Base-by-base conservation (phyloP, 2,113 vertebrate genomes). In the Paradisaea rubra region DNA sequence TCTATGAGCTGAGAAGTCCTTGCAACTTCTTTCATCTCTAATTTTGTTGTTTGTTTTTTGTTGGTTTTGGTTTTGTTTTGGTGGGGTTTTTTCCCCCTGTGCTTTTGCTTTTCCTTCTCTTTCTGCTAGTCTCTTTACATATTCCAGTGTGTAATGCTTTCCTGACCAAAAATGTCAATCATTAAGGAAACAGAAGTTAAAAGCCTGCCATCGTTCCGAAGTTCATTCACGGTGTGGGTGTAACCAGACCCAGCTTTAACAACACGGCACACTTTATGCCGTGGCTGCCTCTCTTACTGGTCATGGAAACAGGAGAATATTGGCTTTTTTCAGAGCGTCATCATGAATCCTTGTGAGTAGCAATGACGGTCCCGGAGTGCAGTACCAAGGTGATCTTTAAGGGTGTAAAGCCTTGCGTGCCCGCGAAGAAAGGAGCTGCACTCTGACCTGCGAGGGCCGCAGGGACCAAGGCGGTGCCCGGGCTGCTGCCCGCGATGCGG, bases 401-500 rank as follows among this genome's bases (percentile, higher is more conserved):
- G 41, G 44, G 52, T 23, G 49, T 35, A 14, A 59, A 44, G 70
- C 37, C 50, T 21, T 7, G 11, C 56, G 53, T 11, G 81, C 59
- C 44, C 2, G 2, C 2, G 2, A 4, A 3, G 64, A 13, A 3
- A 21, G 21, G 57, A 23, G 45, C 45, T 3, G 49, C 28, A 0
- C 47, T 13, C 13, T 1, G 49, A 0, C 24, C 41, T 2, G 25
- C 0, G 52, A 6, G 49, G 6, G 3, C 0, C 11, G 88, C 37
- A 3, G 16, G 28, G 28, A 3, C 16, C 15, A 0, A 3, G 57
- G 13, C 3, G 10, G 19, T 28, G 73, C 47, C 57, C 3, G 8
- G 44, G 21, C 41, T 56, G 6, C 25, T 12, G 76, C 77, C 61
- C 53, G 42, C 19, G 31, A 2, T 57, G 71, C 24, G 33, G 39